phyloP scores from a whole-genome alignment of 2,797 vertebrate genomes.

The Vireo griseus region DNA sequence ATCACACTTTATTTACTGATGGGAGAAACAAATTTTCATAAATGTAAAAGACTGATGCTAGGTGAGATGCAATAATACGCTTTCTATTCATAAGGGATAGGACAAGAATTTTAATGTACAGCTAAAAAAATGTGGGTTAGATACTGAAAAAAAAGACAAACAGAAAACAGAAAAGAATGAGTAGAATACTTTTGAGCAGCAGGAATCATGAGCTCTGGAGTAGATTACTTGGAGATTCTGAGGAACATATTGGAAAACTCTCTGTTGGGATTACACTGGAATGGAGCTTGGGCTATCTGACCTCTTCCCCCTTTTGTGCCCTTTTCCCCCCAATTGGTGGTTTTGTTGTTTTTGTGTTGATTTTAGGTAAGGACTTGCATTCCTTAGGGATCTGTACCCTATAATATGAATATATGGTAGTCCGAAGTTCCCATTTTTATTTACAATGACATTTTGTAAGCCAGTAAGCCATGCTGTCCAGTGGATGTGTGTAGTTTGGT shows the following conservation, averaged over 20 bases:
- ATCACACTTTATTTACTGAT: neutral
- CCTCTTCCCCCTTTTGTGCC: neutral
- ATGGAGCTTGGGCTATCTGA: neutral
- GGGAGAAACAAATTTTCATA: neutral
- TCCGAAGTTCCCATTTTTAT: neutral
- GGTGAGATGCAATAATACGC: neutral
- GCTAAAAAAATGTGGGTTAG: neutral
- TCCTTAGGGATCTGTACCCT: neutral
- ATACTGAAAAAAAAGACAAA: neutral
- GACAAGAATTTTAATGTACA: neutral
- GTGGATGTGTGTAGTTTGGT: neutral
- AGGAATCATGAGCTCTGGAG: accelerated
- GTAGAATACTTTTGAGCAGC: neutral
- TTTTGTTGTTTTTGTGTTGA: neutral
- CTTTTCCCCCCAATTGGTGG: neutral
- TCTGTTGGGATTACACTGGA: neutral
- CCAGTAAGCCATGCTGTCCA: neutral
- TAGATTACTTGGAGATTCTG: neutral
- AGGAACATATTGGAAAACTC: neutral
- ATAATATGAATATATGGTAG: neutral
- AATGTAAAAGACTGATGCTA: neutral
- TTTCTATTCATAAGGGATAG: neutral
- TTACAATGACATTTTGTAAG: neutral
- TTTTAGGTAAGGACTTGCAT: neutral
- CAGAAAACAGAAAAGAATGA: neutral